Evolutionary conservation across 2,113 vertebrate genomes (phyloP).

Genomic region (Nycticryphes semicollaris): DNA sequence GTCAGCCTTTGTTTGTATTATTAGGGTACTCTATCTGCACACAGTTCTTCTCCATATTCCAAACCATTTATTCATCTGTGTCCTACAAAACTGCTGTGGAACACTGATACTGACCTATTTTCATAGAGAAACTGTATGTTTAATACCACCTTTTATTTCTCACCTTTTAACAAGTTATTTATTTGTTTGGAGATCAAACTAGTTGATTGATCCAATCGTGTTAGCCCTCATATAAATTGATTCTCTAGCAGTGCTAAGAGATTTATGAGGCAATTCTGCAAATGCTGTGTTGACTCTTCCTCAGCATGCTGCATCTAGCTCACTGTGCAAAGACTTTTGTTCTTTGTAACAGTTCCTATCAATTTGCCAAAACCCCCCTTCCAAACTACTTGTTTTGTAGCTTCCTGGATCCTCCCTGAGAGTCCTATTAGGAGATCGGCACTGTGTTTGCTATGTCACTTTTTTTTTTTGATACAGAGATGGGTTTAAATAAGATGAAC

Average conservation of each 20-base stretch:
- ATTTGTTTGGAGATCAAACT: not conserved
- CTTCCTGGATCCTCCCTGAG: not conserved
- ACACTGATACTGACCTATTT: not conserved
- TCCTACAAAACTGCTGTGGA: not conserved
- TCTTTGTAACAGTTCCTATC: not conserved
- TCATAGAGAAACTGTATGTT: not conserved
- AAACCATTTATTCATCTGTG: not conserved
- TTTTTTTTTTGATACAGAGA: not conserved
- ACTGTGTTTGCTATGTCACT: not conserved
- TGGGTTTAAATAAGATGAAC: not conserved
- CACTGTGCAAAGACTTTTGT: not conserved
- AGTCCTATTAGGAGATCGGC: not conserved
- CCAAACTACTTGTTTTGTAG: slow-evolving; percentile 12
- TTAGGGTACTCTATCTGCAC: not conserved
- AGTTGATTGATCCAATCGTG: not conserved
- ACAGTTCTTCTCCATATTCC: not conserved
- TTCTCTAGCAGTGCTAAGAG: not conserved
- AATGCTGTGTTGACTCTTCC: not conserved
- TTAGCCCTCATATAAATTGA: not conserved
- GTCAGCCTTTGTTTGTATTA: not conserved
- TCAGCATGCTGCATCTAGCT: not conserved
- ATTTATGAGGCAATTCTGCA: not conserved
- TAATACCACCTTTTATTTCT: not conserved
- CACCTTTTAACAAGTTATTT: not conserved
- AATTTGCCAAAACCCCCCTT: not conserved